Evolutionary conservation across 2,888 invertebrate genomes (phyloP), one percentile per base, ranked within the genome.

Genomic region (Lymantria monacha): DNA sequence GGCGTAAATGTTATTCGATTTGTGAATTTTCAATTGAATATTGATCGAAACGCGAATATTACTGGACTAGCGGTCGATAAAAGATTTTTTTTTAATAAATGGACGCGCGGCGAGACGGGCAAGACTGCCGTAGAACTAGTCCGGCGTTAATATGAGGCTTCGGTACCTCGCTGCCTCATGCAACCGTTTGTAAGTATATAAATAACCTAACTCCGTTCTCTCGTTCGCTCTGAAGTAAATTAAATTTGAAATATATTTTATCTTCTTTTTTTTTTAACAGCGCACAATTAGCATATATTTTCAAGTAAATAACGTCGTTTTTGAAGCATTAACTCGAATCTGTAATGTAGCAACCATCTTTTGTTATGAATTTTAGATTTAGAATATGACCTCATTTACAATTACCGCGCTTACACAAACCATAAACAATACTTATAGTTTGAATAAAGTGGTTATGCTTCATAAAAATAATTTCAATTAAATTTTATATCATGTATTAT

Each of bases 121-220:
- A 43, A 49, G 57, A 55, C 60, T 50, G 64, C 41, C 53, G 51
- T 30, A 42, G 58, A 53, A 51, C 56, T 52, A 65, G 52, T 63
- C 69, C 54, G 60, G 44, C 53, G 55, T 48, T 48, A 57, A 41
- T 68, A 45, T 65, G 69, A 66, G 66, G 69, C 69, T 66, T 68
- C 63, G 56, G 57, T 51, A 63, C 57, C 46, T 56, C 60, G 53
- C 51, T 46, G 43, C 46, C 49, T 57, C 65, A 57, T 57, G 57
- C 66, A 61, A 54, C 61, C 59, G 59, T 66, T 67, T 51, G 59
- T 48, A 67, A 50, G 65, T 64, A 61, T 66, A 66, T 66, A 68
- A 66, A 66, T 66, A 66, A 60, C 66, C 55, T 53, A 55, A 53
- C 57, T 52, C 48, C 59, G 56, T 51, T 67, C 64, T 66, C 64